Percentiles rank a stretch among this genome's conserved stretches.
Evolutionary conservation across 2,888 invertebrate species (phyloP).

Genomic region (Acronicta psi): DNA sequence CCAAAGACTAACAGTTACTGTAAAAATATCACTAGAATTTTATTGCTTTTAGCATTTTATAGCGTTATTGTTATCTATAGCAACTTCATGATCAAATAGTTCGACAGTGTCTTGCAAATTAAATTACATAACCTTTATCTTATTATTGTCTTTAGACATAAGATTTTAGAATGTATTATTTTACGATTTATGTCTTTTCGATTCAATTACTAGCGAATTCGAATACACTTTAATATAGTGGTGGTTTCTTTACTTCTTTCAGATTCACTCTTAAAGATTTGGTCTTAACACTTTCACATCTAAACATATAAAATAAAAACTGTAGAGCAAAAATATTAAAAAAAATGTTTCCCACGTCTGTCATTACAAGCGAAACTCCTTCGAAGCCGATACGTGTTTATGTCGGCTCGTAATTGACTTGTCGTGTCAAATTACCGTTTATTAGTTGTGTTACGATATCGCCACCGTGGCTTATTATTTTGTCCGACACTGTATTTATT

Average conservation of each 20-base stretch:
- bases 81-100: too few species aligned
- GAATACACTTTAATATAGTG: background rate
- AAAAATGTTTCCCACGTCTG: slow-evolving; percentile 75
- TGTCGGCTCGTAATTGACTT: slow-evolving; percentile 85
- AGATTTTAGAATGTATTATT: too few species aligned
- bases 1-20: too few species aligned
- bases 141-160: too few species aligned
- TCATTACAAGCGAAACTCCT: slow-evolving; percentile 76
- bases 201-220: background rate
- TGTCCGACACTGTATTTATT: slow-evolving; percentile 77
- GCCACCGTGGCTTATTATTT: slow-evolving; percentile 78
- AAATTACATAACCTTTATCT: too few species aligned
- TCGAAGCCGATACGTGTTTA: slow-evolving; percentile 81
- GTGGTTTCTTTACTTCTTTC: background rate
- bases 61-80: too few species aligned
- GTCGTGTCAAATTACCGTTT: slow-evolving; percentile 87
- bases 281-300: background rate
- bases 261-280: too few species aligned
- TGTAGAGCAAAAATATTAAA: slow-evolving; percentile 2
- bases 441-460: slow-evolving; percentile 85
- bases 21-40: too few species aligned
- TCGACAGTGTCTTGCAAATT: too few species aligned
- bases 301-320: slow-evolving; percentile 9
- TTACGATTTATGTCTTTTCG: too few species aligned
- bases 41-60: too few species aligned